Base-by-base conservation (phyloP, 1,140 invertebrate genomes). In the Parapsyche elsis region DNA sequence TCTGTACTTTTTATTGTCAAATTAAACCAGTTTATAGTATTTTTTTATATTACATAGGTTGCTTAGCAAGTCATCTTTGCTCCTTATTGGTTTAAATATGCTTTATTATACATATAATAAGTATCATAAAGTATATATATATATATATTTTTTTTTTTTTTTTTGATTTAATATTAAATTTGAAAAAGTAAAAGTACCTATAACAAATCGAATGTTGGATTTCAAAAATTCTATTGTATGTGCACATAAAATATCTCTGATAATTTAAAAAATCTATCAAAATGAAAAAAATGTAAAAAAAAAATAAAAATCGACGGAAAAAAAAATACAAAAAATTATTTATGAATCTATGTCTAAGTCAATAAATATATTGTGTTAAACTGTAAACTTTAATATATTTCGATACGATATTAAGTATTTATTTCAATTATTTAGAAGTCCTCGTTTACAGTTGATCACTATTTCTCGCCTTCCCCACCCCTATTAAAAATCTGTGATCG, bases 301-400 rank as follows among this genome's bases (percentile, higher is more conserved):
- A 7, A 5, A 2, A 9, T 61, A 61, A 26, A 67, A 12, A 24
- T 23, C 12, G n/a, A n/a, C 9, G 14, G 9, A 19, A 61, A 61
- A 61, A 19, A 61, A n/a, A 19, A 67, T 26, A 23, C 12, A 67
- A 67, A 67, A 67, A 2, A 67, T 67, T 9, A 26, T 26, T 24
- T 53, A 16, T 53, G 24, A 61, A 61, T 24, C 19, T 67, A 26
- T 26, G 24, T 67, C 10, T 24, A 67, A 67, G 64, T 67, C 64
- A 67, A 23, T 67, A 19, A 61, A 61, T 38, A 5, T 53, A 53
- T 12, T 53, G 10, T 53, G 12, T 53, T 53, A 53, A 2, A 67
- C 26, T 67, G 23, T 67, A 67, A 67, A 23, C 64, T 67, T 67
- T 67, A 12, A 67, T 67, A 30, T 67, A 23, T 61, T 61, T 61